A percentile compares a stretch with the other conserved stretches of the same genome.
Evolutionary conservation across 2,888 invertebrate genomes (phyloP).

Genomic region (Octonoba sinensis): DNA sequence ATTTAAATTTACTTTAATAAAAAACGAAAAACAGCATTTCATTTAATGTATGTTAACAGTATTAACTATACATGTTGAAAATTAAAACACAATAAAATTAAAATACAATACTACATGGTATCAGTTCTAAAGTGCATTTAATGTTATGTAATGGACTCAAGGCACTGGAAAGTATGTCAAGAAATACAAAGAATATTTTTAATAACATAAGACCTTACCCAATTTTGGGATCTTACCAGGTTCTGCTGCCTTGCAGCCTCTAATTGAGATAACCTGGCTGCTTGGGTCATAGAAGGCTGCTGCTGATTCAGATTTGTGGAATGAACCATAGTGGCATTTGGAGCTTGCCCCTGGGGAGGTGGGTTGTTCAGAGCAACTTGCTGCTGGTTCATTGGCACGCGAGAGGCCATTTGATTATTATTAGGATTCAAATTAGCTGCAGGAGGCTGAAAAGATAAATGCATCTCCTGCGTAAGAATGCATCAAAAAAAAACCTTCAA

Average conservation of each 20-base stretch:
- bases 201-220: slow-evolving; percentile 11
- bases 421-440: slow-evolving; percentile 71
- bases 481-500: background rate
- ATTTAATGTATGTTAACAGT: no score
- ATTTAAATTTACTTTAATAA: no score
- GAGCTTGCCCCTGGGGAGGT: slow-evolving; percentile 28
- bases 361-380: slow-evolving; percentile 33
- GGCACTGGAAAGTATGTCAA: background rate
- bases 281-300: slow-evolving; percentile 15
- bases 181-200: background rate
- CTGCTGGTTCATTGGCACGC: slow-evolving; percentile 66
- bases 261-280: slow-evolving; percentile 68
- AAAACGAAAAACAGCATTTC: no score
- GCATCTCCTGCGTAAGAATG: background rate
- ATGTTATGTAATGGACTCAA: background rate
- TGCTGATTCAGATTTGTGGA: slow-evolving; percentile 36
- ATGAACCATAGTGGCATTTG: slow-evolving; percentile 25
- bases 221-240: slow-evolving; percentile 70
- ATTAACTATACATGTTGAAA: background rate
- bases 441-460: slow-evolving; percentile 13
- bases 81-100: background rate
- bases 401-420: slow-evolving; percentile 70
- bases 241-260: slow-evolving; percentile 84
- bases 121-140: background rate
- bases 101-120: background rate